These are phyloP conservation scores for Brachyhypopomus gauderio DNA, from an alignment of 2,113 vertebrate genomes.

Conservation along the genomic window DNA sequence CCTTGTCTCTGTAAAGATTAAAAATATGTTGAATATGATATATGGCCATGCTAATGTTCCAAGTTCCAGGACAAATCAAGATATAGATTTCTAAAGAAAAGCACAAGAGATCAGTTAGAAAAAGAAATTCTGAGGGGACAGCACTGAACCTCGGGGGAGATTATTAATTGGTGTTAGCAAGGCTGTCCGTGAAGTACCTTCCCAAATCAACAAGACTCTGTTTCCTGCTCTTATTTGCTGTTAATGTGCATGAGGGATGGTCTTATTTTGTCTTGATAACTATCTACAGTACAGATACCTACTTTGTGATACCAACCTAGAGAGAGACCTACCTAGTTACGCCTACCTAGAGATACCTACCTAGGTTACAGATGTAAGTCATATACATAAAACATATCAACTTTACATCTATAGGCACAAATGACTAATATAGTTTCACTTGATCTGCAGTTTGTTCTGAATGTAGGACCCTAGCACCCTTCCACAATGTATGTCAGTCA, in stretches of 20 bases:
- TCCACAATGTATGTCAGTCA: conserved; percentile 39
- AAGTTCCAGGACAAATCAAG: conserved; percentile 24
- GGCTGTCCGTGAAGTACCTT: not conserved
- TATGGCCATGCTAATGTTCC: conserved; percentile 16
- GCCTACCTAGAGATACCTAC: not conserved
- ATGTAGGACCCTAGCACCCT: not conserved
- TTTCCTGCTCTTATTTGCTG: conserved; percentile 1
- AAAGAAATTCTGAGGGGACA: conserved; percentile 21
- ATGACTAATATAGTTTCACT: not conserved
- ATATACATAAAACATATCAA: not conserved
- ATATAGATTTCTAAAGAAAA: conserved; percentile 18
- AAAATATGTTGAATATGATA: conserved; percentile 52
- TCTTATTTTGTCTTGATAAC: not conserved
- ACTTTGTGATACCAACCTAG: too few species aligned
- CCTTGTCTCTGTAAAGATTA: conserved; percentile 62
- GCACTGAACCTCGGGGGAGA: conserved; percentile 9
- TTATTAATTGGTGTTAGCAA: not conserved
- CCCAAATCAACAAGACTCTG: not conserved
- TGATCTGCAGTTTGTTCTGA: not conserved
- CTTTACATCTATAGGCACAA: conserved; percentile 2
- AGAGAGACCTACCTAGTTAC: too few species aligned
- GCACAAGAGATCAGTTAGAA: not conserved
- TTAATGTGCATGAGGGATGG: conserved; percentile 6
- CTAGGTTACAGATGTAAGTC: not conserved
- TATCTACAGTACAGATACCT: too few species aligned